These are phyloP conservation scores for Percina caprodes DNA, from an alignment of 2,113 vertebrate species.

Conservation along the genomic window DNA sequence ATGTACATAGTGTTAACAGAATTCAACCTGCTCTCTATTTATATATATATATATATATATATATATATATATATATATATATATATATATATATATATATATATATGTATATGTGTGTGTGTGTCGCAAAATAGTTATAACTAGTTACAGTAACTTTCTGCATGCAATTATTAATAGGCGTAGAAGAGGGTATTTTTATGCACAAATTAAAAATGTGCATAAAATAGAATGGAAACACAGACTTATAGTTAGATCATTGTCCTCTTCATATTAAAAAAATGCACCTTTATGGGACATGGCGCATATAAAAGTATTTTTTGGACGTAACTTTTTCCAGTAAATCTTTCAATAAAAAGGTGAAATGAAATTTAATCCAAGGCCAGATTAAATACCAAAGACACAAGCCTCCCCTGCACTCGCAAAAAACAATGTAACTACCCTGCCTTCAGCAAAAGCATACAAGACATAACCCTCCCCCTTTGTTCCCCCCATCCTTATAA, in stretches of 20 bases:
- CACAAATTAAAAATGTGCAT: background rate
- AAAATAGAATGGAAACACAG: background rate
- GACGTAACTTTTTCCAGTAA: background rate
- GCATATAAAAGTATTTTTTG: background rate
- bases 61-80: too few relatives aligned
- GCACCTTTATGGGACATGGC: background rate
- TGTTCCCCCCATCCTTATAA: background rate
- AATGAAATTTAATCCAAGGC: background rate
- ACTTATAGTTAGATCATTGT: background rate
- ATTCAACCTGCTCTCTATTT: background rate
- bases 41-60: too few relatives aligned
- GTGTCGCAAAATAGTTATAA: too few relatives aligned
- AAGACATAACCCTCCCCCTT: background rate
- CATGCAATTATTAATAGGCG: too few relatives aligned
- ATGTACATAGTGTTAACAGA: background rate
- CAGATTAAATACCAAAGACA: background rate
- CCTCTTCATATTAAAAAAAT: background rate
- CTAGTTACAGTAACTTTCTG: too few relatives aligned
- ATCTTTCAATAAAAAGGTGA: background rate
- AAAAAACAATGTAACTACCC: background rate
- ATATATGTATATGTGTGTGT: too few relatives aligned
- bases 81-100: too few relatives aligned
- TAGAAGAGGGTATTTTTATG: background rate
- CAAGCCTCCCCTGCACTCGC: background rate
- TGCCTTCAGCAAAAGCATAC: background rate